phyloP scores from a whole-genome alignment of 92 coral and sea anemone genomes.

The Zoanthus solanderi region DNA sequence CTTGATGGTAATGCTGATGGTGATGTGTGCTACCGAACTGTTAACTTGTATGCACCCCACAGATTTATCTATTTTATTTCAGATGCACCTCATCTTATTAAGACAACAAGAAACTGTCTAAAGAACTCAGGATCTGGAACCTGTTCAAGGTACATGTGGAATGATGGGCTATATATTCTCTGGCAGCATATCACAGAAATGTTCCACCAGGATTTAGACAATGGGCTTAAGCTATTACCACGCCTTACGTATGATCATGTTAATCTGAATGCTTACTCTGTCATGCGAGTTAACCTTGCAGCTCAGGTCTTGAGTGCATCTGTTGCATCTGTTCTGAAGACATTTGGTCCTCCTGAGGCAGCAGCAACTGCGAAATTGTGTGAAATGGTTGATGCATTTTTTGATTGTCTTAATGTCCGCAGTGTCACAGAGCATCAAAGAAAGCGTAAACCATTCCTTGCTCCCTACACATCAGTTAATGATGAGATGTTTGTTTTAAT shows the following conservation, averaged over 20 bases:
- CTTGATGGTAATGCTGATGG: conserved; percentile 58
- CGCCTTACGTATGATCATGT: conserved; percentile 75
- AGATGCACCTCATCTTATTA: conserved; percentile 81
- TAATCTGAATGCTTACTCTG: conserved; percentile 71
- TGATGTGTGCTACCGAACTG: conserved; percentile 66
- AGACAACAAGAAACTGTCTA: conserved; percentile 78
- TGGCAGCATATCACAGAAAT: conserved; percentile 74
- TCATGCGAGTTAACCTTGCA: conserved; percentile 79
- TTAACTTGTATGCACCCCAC: conserved; percentile 68
- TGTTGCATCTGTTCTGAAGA: conserved; percentile 63
- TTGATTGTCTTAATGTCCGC: conserved; percentile 79
- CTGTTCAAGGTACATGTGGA: conserved; percentile 74
- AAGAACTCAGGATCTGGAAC: conserved; percentile 68
- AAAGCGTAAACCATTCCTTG: conserved; percentile 76
- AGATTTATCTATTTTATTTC: conserved; percentile 63
- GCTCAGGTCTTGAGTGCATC: conserved; percentile 80
- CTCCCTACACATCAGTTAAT: conserved; percentile 66
- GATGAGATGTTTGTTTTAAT: conserved; percentile 53
- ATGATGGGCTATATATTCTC: conserved; percentile 65
- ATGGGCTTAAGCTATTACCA: conserved; percentile 72
- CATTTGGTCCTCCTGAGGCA: conserved; percentile 75
- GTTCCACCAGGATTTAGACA: conserved; percentile 67
- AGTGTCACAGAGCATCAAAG: conserved; percentile 71
- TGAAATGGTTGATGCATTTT: conserved; percentile 77
- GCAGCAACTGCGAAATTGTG: conserved; percentile 73